phyloP scores from a whole-genome alignment of 2,888 invertebrate species.

The Agrotis puta region DNA sequence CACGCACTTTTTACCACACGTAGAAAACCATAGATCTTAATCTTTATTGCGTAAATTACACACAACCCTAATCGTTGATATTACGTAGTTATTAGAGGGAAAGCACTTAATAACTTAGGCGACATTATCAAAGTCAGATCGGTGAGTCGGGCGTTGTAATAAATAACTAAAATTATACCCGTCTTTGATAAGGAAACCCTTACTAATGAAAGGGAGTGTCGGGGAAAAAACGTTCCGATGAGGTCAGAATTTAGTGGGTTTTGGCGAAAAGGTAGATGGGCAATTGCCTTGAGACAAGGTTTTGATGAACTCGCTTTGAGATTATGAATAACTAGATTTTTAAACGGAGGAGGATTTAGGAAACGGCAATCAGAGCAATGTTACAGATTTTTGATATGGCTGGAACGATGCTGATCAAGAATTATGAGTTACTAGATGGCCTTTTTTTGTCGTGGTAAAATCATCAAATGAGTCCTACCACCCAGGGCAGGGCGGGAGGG shows the following conservation, averaged over 20 bases:
- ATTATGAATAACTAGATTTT: neutral
- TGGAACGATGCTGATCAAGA: too few relatives aligned
- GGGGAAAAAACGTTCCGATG: conserved; percentile 35
- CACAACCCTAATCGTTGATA: conserved; percentile 56
- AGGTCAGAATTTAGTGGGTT: conserved; percentile 24
- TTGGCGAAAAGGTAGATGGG: neutral
- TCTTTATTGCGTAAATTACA: conserved; percentile 66
- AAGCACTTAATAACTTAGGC: conserved; percentile 67
- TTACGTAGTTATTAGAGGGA: conserved; percentile 62
- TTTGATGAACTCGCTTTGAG: conserved; percentile 6
- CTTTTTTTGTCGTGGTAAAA: too few relatives aligned
- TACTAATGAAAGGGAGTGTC: conserved; percentile 59
- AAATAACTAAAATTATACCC: conserved; percentile 69
- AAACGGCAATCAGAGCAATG: neutral
- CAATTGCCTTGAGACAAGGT: conserved; percentile 1
- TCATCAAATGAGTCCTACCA: too few relatives aligned
- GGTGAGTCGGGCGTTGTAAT: conserved; percentile 59
- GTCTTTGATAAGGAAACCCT: conserved; percentile 56
- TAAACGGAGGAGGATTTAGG: neutral
- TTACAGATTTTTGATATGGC: too few relatives aligned
- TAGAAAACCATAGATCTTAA: conserved; percentile 56
- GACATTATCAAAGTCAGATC: conserved; percentile 69
- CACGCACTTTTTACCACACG: conserved; percentile 35
- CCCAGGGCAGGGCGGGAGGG: too few relatives aligned
- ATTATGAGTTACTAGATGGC: too few relatives aligned